Evolutionary conservation across 2,888 invertebrate species (phyloP), one percentile per base, ranked within the genome.

Genomic region (Drosophila formosana): DNA sequence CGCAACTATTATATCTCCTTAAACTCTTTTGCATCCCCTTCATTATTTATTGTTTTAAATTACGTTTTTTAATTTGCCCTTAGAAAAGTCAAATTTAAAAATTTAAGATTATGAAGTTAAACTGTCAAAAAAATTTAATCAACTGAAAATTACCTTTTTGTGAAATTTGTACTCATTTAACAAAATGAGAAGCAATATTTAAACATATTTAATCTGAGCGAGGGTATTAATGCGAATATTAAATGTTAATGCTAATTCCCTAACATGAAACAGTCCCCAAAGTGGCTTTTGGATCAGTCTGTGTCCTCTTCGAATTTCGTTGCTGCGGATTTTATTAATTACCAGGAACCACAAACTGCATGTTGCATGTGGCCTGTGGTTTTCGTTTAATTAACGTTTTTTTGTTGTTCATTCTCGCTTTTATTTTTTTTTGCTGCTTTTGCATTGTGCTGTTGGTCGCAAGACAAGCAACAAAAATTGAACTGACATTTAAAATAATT

Each of bases 361-460:
- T 78, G 79, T 68, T 75, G 65, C 57, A 62, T 72, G 67, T 68
- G 71, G 71, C 45, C 64, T 67, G 82, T 52, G 85, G 82, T 80
- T 82, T 80, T 70, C 73, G 76, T 80, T 87, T 87, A 85, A 85
- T 87, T 87, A 85, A 85, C 72, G 80, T 65, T 81, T 69, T 69
- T n/a, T 7, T 50, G 30, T 30, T 52, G 8, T 23, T 57, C 25
- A 43, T 60, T 53, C 60, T 58, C 13, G 56, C 62, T 70, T 73
- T 51, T 62, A 51, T 70, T 75, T 70, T 43, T 26, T 57, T 49
- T 49, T 53, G 50, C 3, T 52, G 25, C 47, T 46, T 51, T 47
- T n/a, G 37, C 37, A 37, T 55, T 50, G 53, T 55, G 53, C 18
- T 55, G 25, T 45, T 51, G 64, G 55, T 50, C 13, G 56, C 34